These are phyloP conservation scores for Macrotis lagotis DNA, from an alignment of 2,113 vertebrate species.

Conservation along the genomic window DNA sequence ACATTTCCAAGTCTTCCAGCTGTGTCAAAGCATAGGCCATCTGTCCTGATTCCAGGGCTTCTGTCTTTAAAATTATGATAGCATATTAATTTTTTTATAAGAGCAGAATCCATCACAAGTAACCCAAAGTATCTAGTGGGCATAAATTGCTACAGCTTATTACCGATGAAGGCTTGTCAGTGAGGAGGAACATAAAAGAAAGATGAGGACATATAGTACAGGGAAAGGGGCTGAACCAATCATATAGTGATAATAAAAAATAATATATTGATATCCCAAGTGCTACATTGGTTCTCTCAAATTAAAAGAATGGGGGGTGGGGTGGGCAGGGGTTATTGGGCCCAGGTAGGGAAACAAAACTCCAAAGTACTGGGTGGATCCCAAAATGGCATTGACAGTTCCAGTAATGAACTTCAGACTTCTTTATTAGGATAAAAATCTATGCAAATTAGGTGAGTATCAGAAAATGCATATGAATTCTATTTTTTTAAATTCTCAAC, in stretches of 20 bases:
- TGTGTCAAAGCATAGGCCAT: constrained; percentile 39
- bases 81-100: constrained; percentile 51
- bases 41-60: constrained; percentile 13
- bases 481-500: constrained; percentile 20
- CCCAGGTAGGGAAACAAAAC: neutral
- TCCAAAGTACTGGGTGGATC: neutral
- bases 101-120: neutral
- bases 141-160: neutral
- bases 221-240: neutral
- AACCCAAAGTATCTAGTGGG: neutral
- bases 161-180: neutral
- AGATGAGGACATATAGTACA: neutral
- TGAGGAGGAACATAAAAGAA: neutral
- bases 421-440: neutral
- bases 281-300: neutral
- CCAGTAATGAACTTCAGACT: constrained; percentile 31
- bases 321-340: too few species aligned
- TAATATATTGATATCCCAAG: neutral
- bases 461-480: constrained; percentile 8
- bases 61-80: constrained; percentile 68
- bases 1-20: constrained; percentile 40
- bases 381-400: neutral
- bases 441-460: neutral
- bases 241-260: neutral
- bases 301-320: neutral